phyloP scores from a whole-genome alignment of 2,797 vertebrate genomes.

The Paguma larvata region DNA sequence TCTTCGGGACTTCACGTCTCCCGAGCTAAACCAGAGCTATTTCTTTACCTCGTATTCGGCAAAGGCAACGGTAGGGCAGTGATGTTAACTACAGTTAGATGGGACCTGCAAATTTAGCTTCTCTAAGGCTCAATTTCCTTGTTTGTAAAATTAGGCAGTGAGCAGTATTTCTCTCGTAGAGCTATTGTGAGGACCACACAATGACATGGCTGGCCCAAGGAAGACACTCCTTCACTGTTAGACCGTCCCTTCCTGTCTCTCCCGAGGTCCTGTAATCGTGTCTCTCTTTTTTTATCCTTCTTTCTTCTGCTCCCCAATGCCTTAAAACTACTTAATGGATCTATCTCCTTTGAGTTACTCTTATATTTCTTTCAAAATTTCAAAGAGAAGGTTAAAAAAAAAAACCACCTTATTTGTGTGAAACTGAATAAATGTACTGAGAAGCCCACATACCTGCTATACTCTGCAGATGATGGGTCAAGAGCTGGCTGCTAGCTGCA shows the following conservation, averaged over 20 bases:
- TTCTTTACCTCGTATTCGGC: not conserved
- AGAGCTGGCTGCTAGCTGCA: not conserved
- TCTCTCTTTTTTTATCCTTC: slow-evolving; percentile 46
- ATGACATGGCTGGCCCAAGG: not conserved
- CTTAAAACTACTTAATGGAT: slow-evolving; percentile 60
- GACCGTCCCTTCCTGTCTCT: not conserved
- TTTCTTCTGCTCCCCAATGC: slow-evolving; percentile 58
- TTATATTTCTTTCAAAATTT: slow-evolving; percentile 69
- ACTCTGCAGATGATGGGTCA: not conserved
- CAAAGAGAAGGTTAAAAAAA: slow-evolving; percentile 36
- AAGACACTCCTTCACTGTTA: not conserved
- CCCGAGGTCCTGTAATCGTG: not conserved
- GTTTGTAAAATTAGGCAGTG: not conserved
- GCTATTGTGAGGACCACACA: not conserved
- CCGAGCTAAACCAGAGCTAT: not conserved
- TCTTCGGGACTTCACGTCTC: not conserved
- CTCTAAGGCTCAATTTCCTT: not conserved
- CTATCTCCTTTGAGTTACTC: slow-evolving; percentile 54
- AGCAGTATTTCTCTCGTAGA: not conserved
- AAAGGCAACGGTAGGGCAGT: not conserved
- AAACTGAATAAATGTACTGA: not conserved
- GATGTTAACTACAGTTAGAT: not conserved
- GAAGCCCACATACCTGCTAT: not conserved
- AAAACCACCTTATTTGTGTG: not conserved
- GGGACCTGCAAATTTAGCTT: slow-evolving; percentile 32